Evolutionary conservation across 2,113 vertebrate species (phyloP).

Genomic region (Ammospiza caudacuta): DNA sequence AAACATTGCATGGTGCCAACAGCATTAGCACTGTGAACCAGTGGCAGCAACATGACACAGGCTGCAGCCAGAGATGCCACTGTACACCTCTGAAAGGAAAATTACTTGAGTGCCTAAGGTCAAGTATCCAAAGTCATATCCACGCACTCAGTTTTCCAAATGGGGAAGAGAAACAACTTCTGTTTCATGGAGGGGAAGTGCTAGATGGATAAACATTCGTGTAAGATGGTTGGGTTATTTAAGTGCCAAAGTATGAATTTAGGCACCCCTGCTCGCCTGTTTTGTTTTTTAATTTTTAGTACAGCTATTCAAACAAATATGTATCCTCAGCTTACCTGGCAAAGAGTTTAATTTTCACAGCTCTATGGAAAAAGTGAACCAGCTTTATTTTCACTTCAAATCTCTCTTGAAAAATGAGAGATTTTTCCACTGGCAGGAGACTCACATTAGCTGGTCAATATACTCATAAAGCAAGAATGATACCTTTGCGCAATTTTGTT

Average conservation of each 20-base stretch:
- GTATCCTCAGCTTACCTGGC: conserved; percentile 50
- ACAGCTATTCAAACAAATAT: conserved; percentile 32
- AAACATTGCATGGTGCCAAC: background rate
- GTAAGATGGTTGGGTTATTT: background rate
- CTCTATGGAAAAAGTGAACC: conserved; percentile 51
- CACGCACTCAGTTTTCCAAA: background rate
- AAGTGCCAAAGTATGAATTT: background rate
- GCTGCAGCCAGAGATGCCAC: background rate
- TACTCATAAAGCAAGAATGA: conserved; percentile 32
- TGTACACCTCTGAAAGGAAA: background rate
- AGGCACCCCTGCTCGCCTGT: background rate
- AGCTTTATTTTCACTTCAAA: conserved; percentile 36
- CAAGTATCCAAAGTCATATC: background rate
- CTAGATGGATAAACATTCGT: background rate
- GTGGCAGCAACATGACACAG: background rate
- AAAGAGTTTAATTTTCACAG: conserved; percentile 50
- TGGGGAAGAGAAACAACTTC: background rate
- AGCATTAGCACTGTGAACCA: background rate
- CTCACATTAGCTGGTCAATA: conserved; percentile 14
- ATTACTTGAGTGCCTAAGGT: background rate
- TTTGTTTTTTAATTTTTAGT: conserved; percentile 24
- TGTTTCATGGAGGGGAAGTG: background rate
- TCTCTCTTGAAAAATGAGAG: conserved; percentile 8
- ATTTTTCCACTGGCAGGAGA: conserved; percentile 53
- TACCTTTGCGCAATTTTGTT: conserved; percentile 16